These are phyloP conservation scores for Ia io DNA, from an alignment of 2,113 vertebrate species.

Conservation along the genomic window DNA sequence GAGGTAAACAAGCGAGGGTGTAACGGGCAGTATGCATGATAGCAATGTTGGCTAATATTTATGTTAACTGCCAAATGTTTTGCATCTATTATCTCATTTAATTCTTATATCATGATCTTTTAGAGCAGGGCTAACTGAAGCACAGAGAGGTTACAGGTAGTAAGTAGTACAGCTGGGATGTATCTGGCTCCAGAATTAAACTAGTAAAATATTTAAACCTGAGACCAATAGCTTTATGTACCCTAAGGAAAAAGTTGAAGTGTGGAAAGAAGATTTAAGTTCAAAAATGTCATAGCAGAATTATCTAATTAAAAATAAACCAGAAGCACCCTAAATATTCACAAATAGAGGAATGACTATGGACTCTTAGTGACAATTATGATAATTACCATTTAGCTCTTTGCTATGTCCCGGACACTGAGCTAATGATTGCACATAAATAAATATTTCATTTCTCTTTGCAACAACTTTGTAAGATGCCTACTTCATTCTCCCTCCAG, in stretches of 20 bases:
- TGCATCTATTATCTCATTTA: neutral
- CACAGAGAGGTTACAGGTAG: neutral
- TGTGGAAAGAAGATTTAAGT: conserved; percentile 22
- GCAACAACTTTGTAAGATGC: neutral
- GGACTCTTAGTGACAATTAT: neutral
- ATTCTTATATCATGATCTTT: neutral
- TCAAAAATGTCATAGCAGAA: neutral
- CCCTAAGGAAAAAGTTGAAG: neutral
- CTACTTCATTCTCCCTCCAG: neutral
- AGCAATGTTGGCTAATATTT: neutral
- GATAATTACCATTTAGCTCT: neutral
- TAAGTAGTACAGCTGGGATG: neutral
- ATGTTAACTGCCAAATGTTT: neutral
- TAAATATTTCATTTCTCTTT: neutral
- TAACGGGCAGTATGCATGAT: neutral
- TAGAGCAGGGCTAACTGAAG: neutral
- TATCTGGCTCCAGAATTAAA: neutral
- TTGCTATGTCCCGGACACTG: neutral
- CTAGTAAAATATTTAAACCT: neutral
- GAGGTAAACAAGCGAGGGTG: neutral
- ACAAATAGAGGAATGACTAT: neutral
- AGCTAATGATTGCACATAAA: neutral
- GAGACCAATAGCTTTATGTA: neutral
- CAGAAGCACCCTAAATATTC: neutral
- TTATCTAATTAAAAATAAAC: conserved; percentile 5